Evolutionary conservation across 2,888 invertebrate genomes (phyloP).

Genomic region (Leucophenga maculata): DNA sequence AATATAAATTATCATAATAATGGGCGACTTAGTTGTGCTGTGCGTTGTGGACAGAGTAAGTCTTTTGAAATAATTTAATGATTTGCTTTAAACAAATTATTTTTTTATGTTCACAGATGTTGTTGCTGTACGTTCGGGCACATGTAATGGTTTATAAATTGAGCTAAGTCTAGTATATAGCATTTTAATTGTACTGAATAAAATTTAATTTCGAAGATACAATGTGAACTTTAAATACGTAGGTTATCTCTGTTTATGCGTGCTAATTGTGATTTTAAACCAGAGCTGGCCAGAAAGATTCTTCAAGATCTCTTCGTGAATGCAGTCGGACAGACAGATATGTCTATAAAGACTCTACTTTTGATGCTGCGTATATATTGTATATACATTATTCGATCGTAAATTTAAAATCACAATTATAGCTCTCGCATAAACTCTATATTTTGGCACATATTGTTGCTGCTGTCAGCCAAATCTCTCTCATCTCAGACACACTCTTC

Average conservation of each 20-base stretch:
- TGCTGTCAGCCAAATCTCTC: neutral
- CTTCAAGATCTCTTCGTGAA: too few relatives aligned
- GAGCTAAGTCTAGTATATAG: neutral
- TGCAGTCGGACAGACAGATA: too few relatives aligned
- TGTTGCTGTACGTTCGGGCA: conserved; percentile 35
- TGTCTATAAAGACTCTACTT: too few relatives aligned
- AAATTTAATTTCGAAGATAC: neutral
- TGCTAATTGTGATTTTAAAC: too few relatives aligned
- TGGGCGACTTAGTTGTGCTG: conserved; percentile 63
- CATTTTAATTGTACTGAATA: neutral
- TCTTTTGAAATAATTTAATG: conserved; percentile 7
- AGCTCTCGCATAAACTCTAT: too few relatives aligned
- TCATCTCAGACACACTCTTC: neutral
- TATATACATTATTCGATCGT: too few relatives aligned
- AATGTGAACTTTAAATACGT: neutral
- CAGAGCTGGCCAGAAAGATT: too few relatives aligned
- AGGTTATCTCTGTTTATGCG: neutral
- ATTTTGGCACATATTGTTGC: neutral
- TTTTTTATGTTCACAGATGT: conserved; percentile 28
- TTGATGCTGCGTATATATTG: too few relatives aligned
- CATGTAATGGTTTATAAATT: conserved; percentile 30
- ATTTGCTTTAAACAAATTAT: neutral
- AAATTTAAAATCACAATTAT: too few relatives aligned
- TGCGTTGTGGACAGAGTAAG: conserved; percentile 66
- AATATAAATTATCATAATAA: conserved; percentile 62